Evolutionary conservation across 2,797 vertebrate species (phyloP).

Genomic region (Austrolebias charrua): DNA sequence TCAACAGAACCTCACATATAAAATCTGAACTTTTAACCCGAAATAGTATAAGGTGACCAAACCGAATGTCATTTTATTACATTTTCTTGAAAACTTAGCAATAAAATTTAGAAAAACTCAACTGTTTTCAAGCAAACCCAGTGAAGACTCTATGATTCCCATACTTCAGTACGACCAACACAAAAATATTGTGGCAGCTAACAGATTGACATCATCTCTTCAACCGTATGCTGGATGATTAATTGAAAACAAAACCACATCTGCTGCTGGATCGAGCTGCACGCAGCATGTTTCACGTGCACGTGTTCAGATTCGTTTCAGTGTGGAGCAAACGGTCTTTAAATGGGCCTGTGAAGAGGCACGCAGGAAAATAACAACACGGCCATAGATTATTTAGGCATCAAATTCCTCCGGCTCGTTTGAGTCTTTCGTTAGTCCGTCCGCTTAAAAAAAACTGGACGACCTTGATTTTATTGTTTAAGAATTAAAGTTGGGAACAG

Average conservation of each 20-base stretch:
- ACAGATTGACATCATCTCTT: conserved; percentile 1
- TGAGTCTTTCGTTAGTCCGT: conserved; percentile 28
- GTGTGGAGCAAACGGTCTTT: conserved; percentile 30
- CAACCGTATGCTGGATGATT: background rate
- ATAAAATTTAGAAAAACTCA: background rate
- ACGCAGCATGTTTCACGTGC: conserved; percentile 6
- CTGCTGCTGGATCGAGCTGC: conserved; percentile 14
- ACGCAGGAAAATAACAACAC: conserved; percentile 34
- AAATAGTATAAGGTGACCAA: background rate
- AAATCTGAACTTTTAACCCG: too few relatives aligned
- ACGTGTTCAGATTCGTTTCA: conserved; percentile 54
- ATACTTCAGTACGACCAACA: background rate
- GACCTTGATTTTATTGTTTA: conserved; percentile 20
- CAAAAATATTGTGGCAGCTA: background rate
- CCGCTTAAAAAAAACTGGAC: conserved; percentile 7
- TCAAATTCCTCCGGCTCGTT: too few relatives aligned
- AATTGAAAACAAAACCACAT: conserved; percentile 5
- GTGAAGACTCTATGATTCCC: too few relatives aligned
- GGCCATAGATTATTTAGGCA: conserved; percentile 54
- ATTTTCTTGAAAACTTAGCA: background rate
- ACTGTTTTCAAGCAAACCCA: background rate
- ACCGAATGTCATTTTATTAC: background rate
- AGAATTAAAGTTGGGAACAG: conserved; percentile 24
- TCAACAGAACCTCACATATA: too few relatives aligned
- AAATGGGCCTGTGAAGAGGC: conserved; percentile 40